Percentiles rank a stretch among this genome's conserved stretches.
Evolutionary conservation across 2,797 vertebrate genomes (phyloP).

Genomic region (Cyclopterus lumpus): DNA sequence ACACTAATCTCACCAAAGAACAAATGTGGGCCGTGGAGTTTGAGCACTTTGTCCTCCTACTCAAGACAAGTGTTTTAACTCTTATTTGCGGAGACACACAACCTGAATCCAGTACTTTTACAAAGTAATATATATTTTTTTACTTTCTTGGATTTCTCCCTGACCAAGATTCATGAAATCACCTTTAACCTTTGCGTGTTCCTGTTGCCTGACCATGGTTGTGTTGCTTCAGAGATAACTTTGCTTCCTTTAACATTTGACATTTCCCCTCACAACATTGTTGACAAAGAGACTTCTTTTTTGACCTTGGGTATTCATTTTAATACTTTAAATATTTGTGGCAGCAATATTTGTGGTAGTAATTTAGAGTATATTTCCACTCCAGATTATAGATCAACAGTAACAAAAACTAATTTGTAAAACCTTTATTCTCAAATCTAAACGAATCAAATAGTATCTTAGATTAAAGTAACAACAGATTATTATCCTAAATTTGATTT

Average conservation of each 20-base stretch:
- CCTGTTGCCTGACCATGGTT: constrained; percentile 5
- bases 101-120: not conserved
- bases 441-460: not conserved
- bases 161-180: not conserved
- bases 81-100: not conserved
- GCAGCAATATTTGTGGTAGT: not conserved
- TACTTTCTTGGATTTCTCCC: not conserved
- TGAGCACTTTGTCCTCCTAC: not conserved
- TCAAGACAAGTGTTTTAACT: not conserved
- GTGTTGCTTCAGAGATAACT: constrained; percentile 13
- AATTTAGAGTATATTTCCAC: not conserved
- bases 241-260: constrained; percentile 21
- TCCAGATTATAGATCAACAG: not conserved
- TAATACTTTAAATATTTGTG: not conserved
- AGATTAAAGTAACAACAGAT: not conserved
- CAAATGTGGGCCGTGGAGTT: not conserved
- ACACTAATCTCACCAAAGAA: constrained; percentile 30
- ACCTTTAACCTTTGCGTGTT: constrained; percentile 31
- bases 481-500: not conserved
- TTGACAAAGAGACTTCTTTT: constrained; percentile 14
- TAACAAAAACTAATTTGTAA: not conserved
- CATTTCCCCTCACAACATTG: constrained; percentile 21
- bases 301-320: not conserved
- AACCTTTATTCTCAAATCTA: not conserved
- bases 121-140: constrained; percentile 8